phyloP scores from a whole-genome alignment of 2,888 invertebrate genomes.

The Calliopum simillimum region DNA sequence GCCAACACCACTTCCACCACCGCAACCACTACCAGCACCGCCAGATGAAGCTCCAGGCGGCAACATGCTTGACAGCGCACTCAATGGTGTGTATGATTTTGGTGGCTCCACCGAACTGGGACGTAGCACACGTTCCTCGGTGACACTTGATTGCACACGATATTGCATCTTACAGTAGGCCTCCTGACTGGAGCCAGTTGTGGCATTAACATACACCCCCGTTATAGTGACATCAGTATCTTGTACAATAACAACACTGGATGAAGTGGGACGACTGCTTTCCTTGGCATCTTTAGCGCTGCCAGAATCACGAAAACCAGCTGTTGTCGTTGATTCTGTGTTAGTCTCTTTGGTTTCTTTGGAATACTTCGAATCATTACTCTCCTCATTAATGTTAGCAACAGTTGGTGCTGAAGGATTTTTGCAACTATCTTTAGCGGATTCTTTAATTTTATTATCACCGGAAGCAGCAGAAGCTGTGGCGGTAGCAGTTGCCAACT shows the following conservation, averaged over 20 bases:
- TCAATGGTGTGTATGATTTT: constrained; percentile 84
- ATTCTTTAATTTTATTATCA: constrained; percentile 41
- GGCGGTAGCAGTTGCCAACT: constrained; percentile 24
- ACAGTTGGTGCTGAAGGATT: constrained; percentile 8
- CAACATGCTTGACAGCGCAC: constrained; percentile 88
- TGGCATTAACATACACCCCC: constrained; percentile 83
- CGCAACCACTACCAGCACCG: constrained; percentile 46
- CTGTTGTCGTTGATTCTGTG: constrained; percentile 58
- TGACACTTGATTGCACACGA: constrained; percentile 88
- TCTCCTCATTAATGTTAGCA: constrained; percentile 58
- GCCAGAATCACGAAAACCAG: constrained; percentile 57
- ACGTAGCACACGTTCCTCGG: constrained; percentile 84
- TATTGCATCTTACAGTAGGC: constrained; percentile 92
- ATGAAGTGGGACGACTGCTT: constrained; percentile 68
- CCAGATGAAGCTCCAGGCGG: constrained; percentile 77
- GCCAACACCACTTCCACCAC: constrained; percentile 40
- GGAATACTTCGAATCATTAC: constrained; percentile 61
- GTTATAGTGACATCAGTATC: constrained; percentile 90
- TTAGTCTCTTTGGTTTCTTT: constrained; percentile 64
- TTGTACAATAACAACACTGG: constrained; percentile 81
- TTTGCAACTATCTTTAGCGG: constrained; percentile 41
- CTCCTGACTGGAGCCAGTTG: constrained; percentile 80
- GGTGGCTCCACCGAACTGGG: constrained; percentile 66
- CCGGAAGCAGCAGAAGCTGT: background rate
- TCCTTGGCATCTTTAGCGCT: constrained; percentile 62